Base-by-base conservation (phyloP, 1,140 invertebrate genomes). In the Leptopilina boulardi region DNA sequence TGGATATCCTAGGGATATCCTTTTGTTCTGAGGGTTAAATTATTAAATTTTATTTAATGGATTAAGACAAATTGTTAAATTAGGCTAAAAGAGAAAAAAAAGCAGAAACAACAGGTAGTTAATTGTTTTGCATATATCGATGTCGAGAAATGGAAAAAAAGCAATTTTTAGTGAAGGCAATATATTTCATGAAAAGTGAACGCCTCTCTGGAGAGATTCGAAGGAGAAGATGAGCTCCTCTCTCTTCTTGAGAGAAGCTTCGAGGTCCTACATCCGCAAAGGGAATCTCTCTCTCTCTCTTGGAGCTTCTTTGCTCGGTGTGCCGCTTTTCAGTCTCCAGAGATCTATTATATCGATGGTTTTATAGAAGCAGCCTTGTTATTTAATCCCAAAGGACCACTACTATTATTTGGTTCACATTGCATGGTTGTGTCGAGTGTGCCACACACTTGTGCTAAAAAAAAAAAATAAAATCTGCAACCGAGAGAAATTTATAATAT, bases 321-420 rank as follows among this genome's bases (percentile, higher is more conserved):
- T n/a, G 13, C 59, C 59, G 15, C 59, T 66, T 8, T 66, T 23
- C 23, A 30, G 23, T 30, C 59, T 5, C 59, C 26, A 11, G 59
- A 66, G 59, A 66, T 23, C 59, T 66, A 66, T 66, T 66, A 66
- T 30, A 34, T 66, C 59, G 59, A 66, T 66, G 59, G 59, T 66
- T 66, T 66, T 66, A 66, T 66, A n/a, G 59, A 66, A 66, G 23
- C 23, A 66, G 59, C 13, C 59, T 66, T 66, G 59, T 66, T 66
- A 66, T 66, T 66, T 26, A 4, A 15, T 66, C 59, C 59, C 59
- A 5, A 11, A 0, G 59, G 59, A 23, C 26, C 15, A 66, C 23
- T 66, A 66, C 59, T 34, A 66, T n/a, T n/a, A n/a, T 26, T 15
- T 23, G 59, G 23, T 66, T 66, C 59, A 66, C 23, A 66, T 13